phyloP scores from a whole-genome alignment of 1,140 invertebrate genomes.

The Frieseomelitta varia region DNA sequence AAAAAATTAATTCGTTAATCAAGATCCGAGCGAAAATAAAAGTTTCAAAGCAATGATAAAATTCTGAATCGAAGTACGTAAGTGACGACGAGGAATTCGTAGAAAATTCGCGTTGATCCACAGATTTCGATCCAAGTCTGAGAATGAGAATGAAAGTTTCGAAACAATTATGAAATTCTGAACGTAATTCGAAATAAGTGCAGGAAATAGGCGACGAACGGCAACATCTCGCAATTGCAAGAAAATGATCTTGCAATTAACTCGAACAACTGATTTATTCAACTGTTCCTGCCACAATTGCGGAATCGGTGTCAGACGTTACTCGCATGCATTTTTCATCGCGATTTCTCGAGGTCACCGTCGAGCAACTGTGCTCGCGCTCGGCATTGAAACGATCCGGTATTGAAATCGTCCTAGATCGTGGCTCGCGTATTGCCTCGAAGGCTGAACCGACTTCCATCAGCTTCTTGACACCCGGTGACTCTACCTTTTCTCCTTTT shows the following conservation, averaged over 20 bases:
- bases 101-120: too few relatives aligned
- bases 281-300: neutral
- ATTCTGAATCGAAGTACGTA: too few relatives aligned
- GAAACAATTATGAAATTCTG: too few relatives aligned
- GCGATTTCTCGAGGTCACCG: constrained; percentile 16
- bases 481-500: constrained; percentile 26
- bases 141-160: too few relatives aligned
- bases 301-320: constrained; percentile 3
- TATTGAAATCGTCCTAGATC: constrained; percentile 44
- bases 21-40: too few relatives aligned
- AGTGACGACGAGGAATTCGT: too few relatives aligned
- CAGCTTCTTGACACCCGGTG: constrained; percentile 36
- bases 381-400: constrained; percentile 20
- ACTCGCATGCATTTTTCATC: constrained; percentile 24
- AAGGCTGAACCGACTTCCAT: constrained; percentile 28
- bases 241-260: neutral
- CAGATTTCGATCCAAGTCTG: too few relatives aligned
- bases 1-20: too few relatives aligned
- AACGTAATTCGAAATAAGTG: too few relatives aligned
- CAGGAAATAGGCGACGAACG: too few relatives aligned
- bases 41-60: too few relatives aligned
- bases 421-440: constrained; percentile 3
- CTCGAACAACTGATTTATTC: neutral
- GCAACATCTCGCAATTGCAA: too few relatives aligned
- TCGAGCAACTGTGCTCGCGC: neutral